Evolutionary conservation across 2,888 invertebrate genomes (phyloP).

Genomic region (Papilio gigon): DNA sequence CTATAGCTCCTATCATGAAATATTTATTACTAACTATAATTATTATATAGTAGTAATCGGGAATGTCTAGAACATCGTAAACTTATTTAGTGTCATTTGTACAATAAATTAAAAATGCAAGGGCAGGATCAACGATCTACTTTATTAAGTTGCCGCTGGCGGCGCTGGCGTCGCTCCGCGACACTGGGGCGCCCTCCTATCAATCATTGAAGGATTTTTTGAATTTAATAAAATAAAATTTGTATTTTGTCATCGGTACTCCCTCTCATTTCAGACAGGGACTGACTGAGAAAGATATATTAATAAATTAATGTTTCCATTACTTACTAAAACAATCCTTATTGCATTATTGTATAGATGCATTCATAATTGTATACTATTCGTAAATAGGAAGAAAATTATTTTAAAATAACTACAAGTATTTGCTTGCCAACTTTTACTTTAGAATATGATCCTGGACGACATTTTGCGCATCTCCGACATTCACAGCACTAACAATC

Average conservation of each 20-base stretch:
- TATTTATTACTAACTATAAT: too few relatives aligned
- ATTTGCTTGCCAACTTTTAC: too few relatives aligned
- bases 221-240: slow-evolving; percentile 84
- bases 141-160: slow-evolving; percentile 70
- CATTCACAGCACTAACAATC: too few relatives aligned
- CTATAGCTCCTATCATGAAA: too few relatives aligned
- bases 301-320: neutral
- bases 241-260: slow-evolving; percentile 83
- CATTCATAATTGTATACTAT: neutral
- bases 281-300: slow-evolving; percentile 50
- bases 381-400: too few relatives aligned
- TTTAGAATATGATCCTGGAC: too few relatives aligned
- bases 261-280: slow-evolving; percentile 73
- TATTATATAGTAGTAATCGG: neutral
- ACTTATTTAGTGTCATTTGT: neutral
- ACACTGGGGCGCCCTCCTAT: slow-evolving; percentile 74
- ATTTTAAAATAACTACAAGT: too few relatives aligned
- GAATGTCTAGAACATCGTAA: neutral
- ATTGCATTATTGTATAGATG: neutral
- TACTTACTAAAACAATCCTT: neutral
- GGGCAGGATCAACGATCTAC: slow-evolving; percentile 70
- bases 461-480: too few relatives aligned
- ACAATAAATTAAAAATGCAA: neutral
- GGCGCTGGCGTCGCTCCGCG: slow-evolving; percentile 45
- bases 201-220: slow-evolving; percentile 83